phyloP scores from a whole-genome alignment of 2,888 invertebrate genomes.

The Microchrysa polita region DNA sequence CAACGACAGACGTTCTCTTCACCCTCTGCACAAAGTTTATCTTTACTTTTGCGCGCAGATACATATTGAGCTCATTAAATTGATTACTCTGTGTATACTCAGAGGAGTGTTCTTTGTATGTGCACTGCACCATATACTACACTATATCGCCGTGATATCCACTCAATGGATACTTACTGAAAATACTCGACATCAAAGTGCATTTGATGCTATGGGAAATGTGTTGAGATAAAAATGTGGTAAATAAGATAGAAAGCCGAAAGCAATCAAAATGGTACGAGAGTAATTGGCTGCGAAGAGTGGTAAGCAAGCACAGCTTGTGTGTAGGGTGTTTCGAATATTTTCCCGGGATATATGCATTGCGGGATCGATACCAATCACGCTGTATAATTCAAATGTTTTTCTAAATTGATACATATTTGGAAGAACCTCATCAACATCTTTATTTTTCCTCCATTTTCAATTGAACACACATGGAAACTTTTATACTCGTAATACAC shows the following conservation, averaged over 20 bases:
- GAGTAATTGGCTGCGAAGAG: constrained; percentile 39
- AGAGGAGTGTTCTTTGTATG: constrained; percentile 36
- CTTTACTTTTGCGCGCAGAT: constrained; percentile 26
- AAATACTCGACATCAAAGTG: constrained; percentile 40
- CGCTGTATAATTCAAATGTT: too few species aligned
- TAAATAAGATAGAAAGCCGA: constrained; percentile 46
- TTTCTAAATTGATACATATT: too few species aligned
- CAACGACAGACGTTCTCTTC: neutral
- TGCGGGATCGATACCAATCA: too few species aligned
- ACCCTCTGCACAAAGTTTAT: constrained; percentile 9
- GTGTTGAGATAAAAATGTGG: constrained; percentile 44
- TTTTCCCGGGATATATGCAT: too few species aligned
- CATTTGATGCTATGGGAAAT: constrained; percentile 41
- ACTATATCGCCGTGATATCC: constrained; percentile 7
- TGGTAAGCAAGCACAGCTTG: too few species aligned
- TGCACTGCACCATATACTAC: too few species aligned
- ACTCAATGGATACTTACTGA: constrained; percentile 43
- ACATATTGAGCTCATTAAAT: constrained; percentile 47
- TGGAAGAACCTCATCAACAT: too few species aligned
- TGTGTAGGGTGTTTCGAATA: neutral
- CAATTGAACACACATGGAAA: too few species aligned
- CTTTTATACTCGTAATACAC: too few species aligned
- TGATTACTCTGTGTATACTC: constrained; percentile 47
- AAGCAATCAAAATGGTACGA: constrained; percentile 36
- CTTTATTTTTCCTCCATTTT: too few species aligned